These are phyloP conservation scores for Ormia ochracea DNA, from an alignment of 2,888 invertebrate genomes.

Conservation along the genomic window DNA sequence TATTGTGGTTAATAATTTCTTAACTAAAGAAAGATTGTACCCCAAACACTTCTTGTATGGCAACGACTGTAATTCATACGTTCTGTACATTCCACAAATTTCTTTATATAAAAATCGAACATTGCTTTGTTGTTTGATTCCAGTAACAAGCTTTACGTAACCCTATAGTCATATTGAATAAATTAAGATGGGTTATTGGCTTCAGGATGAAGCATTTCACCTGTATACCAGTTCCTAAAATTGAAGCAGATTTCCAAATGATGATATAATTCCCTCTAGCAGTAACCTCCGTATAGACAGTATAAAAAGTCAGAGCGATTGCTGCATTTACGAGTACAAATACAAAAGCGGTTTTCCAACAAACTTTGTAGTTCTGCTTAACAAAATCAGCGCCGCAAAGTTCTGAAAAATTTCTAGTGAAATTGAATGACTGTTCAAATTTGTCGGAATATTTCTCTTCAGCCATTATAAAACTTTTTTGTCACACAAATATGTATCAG, in stretches of 20 bases:
- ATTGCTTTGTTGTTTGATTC: background rate
- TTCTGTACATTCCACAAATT: constrained; percentile 21
- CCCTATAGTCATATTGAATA: constrained; percentile 1
- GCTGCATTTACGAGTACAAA: background rate
- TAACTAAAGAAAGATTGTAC: background rate
- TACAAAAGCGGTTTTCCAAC: background rate
- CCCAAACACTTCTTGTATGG: constrained; percentile 5
- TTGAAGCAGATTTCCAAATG: background rate
- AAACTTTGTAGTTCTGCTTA: background rate
- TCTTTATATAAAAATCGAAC: constrained; percentile 3
- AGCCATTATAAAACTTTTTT: constrained; percentile 1
- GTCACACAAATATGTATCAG: background rate
- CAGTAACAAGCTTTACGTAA: constrained; percentile 11
- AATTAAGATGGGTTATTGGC: background rate
- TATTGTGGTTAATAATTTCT: background rate
- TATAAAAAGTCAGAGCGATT: constrained; percentile 6
- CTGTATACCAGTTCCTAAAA: constrained; percentile 35
- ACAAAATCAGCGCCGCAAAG: constrained; percentile 16
- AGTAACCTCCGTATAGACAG: background rate
- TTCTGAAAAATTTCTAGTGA: background rate
- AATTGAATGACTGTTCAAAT: background rate
- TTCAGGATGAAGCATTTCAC: background rate
- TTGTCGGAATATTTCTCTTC: background rate
- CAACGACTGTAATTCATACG: background rate
- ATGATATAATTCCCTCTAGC: background rate